Evolutionary conservation across 2,888 invertebrate species (phyloP), one percentile per base, ranked within the genome.

Genomic region (Andrena flavipes): DNA sequence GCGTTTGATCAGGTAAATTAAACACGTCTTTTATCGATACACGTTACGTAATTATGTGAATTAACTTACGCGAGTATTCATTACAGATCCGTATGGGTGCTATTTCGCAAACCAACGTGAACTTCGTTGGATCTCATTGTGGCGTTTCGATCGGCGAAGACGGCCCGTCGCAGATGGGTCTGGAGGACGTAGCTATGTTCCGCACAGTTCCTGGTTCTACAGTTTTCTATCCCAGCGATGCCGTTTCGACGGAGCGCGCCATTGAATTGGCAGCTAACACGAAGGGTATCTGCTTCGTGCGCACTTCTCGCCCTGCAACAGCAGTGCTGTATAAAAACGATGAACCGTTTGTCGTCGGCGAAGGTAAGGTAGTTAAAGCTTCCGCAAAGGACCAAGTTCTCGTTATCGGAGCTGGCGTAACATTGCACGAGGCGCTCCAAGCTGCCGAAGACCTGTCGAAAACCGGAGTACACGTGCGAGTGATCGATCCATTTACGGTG

Each of bases 91-190:
- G 99, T 84, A 99, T 99, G 99, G 99, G 98, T 26, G 99, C 99
- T 68, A 99, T 99, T 93, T 99, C 99, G 51, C 99, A 99, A 95
- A 97, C 98, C 30, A 99, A 99, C 94, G 97, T 98, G 26, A 99
- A 99, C 95, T 98, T 99, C 94, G 98, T 95, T 80, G 99, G 99
- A 0, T 99, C 99, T 0, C 99, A 99, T 95, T 99, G 98, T 94
- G 99, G 99, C 60, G 97, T 99, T 29, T 98, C 98, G 91, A 99
- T 99, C 94, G 99, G 99, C 48, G 99, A 99, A 95, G 99, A 99
- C 95, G 99, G 99, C 0, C 99, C 99, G 23, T 98, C 98, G 76
- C 99, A 99, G 95, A 99, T 99, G 99, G 99, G 98, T 4, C 95
- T 99, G n/a, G 99, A 99, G 95, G 99, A 99, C 94, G 94, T 99